phyloP scores from a whole-genome alignment of 2,888 invertebrate species.

The Prenolepis imparis region DNA sequence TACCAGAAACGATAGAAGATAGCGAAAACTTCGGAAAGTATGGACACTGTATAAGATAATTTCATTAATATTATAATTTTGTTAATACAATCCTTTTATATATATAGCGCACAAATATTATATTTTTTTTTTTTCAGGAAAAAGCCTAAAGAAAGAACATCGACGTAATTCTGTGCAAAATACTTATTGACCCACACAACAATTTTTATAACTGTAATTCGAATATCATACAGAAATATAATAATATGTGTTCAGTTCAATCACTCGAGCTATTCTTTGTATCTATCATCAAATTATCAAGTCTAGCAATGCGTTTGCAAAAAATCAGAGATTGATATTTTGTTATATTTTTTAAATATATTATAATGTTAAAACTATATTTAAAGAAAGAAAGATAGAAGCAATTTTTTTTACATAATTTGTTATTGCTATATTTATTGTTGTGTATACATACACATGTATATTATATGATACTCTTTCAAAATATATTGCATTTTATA shows the following conservation, averaged over 20 bases:
- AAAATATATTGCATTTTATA: slow-evolving; percentile 23
- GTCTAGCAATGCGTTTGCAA: background rate
- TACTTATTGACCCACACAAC: background rate
- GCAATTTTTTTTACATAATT: slow-evolving; percentile 6
- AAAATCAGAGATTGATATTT: slow-evolving; percentile 3
- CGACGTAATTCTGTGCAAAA: slow-evolving; percentile 24
- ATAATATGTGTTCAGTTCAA: background rate
- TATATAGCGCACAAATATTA: background rate
- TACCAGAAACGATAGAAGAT: slow-evolving; percentile 87
- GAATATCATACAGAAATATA: background rate
- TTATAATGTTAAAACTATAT: background rate
- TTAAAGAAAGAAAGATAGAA: background rate
- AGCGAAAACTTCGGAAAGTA: slow-evolving; percentile 86
- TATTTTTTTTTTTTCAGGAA: slow-evolving; percentile 61
- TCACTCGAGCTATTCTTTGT: background rate
- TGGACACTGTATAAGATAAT: slow-evolving; percentile 28
- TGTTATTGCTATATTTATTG: background rate
- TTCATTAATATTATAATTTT: background rate
- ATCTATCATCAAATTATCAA: background rate
- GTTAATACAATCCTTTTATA: background rate
- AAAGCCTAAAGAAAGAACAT: slow-evolving; percentile 37
- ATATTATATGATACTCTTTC: slow-evolving; percentile 2
- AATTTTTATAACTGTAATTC: background rate
- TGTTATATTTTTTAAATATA: background rate
- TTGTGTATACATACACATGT: background rate